Conservation (phyloP, 53 echinoderm and acorn worm species). For the Henricia sp. region DNA sequence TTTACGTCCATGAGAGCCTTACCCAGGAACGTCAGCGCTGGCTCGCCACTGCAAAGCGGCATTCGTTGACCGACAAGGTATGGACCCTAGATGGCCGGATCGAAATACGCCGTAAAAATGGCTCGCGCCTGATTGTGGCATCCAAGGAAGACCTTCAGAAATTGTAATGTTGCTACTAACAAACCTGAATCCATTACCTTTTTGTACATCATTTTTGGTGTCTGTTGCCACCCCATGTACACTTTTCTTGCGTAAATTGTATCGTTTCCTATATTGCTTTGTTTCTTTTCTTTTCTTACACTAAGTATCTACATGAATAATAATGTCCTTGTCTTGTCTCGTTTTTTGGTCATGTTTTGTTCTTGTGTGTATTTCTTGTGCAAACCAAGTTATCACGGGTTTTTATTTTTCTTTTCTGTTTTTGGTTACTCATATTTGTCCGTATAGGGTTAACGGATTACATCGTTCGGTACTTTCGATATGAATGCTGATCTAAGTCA, state of each 20-base stretch:
- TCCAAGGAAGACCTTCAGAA: slow-evolving; percentile 33
- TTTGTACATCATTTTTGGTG: neutral
- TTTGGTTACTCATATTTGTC: no score
- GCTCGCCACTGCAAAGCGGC: slow-evolving; percentile 22
- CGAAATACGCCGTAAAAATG: neutral
- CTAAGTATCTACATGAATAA: neutral
- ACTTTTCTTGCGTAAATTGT: neutral
- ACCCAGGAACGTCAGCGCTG: slow-evolving; percentile 27
- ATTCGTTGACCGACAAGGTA: slow-evolving; percentile 22
- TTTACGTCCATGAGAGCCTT: slow-evolving; percentile 60
- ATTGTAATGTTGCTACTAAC: neutral
- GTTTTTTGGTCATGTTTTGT: neutral
- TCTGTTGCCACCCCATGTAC: neutral
- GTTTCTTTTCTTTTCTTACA: neutral
- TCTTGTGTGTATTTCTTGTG: neutral
- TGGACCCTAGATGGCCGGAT: slow-evolving; percentile 52
- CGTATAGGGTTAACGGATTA: no score
- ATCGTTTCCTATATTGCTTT: neutral
- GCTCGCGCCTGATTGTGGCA: slow-evolving; percentile 12
- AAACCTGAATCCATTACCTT: neutral
- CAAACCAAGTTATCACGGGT: neutral
- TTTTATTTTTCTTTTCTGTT: no score
- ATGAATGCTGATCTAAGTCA: no score
- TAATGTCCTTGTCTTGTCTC: neutral
- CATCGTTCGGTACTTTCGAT: no score